Conservation (phyloP, 2,888 invertebrate genomes). For the Linnaemya tessellans region DNA sequence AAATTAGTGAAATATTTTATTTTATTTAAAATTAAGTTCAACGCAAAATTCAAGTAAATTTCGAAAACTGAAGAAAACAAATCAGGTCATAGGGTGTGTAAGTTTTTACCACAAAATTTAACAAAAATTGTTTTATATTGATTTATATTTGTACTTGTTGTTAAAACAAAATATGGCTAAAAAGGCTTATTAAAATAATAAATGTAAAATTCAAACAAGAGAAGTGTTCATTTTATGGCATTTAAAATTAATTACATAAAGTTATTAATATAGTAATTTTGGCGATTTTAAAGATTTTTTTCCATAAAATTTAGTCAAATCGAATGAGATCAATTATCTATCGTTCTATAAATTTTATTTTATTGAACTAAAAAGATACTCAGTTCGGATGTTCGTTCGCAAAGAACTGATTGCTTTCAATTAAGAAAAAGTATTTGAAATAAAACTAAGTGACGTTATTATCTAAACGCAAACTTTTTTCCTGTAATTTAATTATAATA, state of each 20-base stretch:
- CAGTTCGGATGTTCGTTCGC: too few relatives aligned
- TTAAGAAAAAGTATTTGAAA: too few relatives aligned
- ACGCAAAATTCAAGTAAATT: conserved; percentile 59
- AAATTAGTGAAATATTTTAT: conserved; percentile 38
- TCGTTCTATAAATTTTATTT: too few relatives aligned
- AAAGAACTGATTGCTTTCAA: neutral
- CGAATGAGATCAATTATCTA: neutral
- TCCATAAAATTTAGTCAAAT: conserved; percentile 5
- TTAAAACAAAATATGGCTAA: conserved; percentile 71
- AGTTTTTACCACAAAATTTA: conserved; percentile 64
- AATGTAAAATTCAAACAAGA: conserved; percentile 44
- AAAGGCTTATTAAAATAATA: conserved; percentile 70
- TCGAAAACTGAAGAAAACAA: conserved; percentile 59
- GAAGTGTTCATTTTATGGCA: conserved; percentile 22
- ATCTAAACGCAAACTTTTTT: neutral
- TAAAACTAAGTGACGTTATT: neutral
- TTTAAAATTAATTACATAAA: neutral
- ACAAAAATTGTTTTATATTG: conserved; percentile 68
- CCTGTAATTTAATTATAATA: neutral
- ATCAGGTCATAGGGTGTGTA: conserved; percentile 71
- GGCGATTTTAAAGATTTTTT: too few relatives aligned
- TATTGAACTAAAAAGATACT: too few relatives aligned
- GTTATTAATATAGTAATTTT: too few relatives aligned
- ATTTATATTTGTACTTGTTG: conserved; percentile 72
- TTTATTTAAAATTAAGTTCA: conserved; percentile 61